phyloP scores from a whole-genome alignment of 2,113 vertebrate species.

The Malurus elegans region DNA sequence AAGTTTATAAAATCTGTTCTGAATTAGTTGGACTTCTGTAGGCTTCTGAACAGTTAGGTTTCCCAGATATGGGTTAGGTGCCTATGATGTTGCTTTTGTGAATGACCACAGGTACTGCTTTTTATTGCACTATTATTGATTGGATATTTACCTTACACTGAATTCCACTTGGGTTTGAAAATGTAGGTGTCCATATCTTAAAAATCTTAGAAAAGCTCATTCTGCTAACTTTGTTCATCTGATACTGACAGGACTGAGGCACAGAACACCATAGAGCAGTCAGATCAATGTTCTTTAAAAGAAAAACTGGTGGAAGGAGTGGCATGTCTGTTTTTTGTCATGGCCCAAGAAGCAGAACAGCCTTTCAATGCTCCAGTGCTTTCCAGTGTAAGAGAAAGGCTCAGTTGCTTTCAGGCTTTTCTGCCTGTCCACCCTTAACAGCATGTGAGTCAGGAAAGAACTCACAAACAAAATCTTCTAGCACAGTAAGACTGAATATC shows the following conservation, averaged over 20 bases:
- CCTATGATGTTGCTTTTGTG: neutral
- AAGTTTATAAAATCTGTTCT: neutral
- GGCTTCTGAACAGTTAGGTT: neutral
- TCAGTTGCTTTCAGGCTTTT: neutral
- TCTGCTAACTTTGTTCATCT: neutral
- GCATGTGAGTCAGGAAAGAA: accelerated
- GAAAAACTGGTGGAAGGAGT: neutral
- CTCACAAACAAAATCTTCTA: neutral
- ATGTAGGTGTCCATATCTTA: neutral
- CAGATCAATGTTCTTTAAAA: neutral
- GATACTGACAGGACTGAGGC: neutral
- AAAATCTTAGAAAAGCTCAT: neutral
- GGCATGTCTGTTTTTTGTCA: neutral
- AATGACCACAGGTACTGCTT: neutral
- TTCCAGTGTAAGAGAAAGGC: neutral
- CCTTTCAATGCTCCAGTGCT: neutral
- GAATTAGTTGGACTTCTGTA: neutral
- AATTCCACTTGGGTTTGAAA: neutral
- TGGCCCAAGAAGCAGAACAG: neutral
- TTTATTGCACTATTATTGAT: neutral
- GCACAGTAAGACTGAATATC: neutral
- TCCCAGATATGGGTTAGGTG: neutral
- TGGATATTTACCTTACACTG: neutral
- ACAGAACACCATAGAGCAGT: neutral
- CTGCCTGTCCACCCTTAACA: neutral